phyloP scores from a whole-genome alignment of 2,888 invertebrate genomes.

The Conus canariensis region DNA sequence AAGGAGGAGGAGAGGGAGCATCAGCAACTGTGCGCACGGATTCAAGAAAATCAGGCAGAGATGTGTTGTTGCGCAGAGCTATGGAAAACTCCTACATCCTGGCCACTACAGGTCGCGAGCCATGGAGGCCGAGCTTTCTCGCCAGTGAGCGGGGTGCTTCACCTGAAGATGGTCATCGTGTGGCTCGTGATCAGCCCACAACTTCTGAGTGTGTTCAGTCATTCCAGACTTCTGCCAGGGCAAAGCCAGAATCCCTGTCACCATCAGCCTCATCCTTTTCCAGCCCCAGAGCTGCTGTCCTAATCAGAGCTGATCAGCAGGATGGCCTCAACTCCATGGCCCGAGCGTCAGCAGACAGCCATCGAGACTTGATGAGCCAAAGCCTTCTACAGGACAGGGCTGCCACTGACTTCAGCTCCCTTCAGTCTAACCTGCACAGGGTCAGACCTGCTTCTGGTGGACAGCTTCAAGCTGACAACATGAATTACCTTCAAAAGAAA shows the following conservation, averaged over 20 bases:
- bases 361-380: not conserved
- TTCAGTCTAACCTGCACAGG: not conserved
- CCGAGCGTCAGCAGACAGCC: not conserved
- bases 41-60: slow-evolving; percentile 19
- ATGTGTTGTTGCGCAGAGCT: slow-evolving; percentile 33
- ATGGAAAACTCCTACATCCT: slow-evolving; percentile 39
- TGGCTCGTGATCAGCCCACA: not conserved
- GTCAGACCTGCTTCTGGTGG: not conserved
- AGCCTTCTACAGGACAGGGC: not conserved
- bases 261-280: not conserved
- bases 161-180: not conserved
- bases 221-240: not conserved
- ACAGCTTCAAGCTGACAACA: not conserved
- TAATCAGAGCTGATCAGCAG: not conserved
- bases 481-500: too few species aligned
- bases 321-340: not conserved
- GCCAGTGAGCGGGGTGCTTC: not conserved
- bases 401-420: too few species aligned
- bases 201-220: not conserved
- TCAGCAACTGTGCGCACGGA: not conserved
- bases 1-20: slow-evolving; percentile 36
- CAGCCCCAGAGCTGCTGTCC: not conserved
- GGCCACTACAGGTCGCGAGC: slow-evolving; percentile 20
- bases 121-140: not conserved
- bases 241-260: not conserved